A percentile compares a stretch with the other conserved stretches of the same genome.
Evolutionary conservation across 2,888 invertebrate species (phyloP).

Genomic region (Conchocele bisecta): DNA sequence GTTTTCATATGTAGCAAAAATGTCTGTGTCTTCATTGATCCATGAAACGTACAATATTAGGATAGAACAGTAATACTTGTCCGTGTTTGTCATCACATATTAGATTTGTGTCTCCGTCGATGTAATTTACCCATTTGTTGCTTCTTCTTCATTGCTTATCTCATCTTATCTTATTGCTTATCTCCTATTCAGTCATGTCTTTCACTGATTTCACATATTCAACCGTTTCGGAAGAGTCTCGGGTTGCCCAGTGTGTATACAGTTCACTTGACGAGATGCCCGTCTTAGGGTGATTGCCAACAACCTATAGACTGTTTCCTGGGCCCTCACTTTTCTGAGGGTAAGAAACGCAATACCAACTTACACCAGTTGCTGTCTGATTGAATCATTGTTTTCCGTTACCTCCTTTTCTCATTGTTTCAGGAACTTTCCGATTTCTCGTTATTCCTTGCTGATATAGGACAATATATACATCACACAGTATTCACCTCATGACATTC

Average conservation of each 20-base stretch:
- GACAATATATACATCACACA: conserved; percentile 6
- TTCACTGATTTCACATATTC: not conserved
- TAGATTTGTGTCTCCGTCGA: not conserved
- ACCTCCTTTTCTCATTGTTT: not conserved
- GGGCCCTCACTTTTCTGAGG: conserved; percentile 41
- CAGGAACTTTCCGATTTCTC: conserved; percentile 6
- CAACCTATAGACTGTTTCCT: conserved; percentile 41
- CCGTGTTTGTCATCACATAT: too few relatives aligned
- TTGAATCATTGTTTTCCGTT: not conserved
- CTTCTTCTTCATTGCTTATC: not conserved
- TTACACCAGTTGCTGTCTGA: conserved; percentile 10
- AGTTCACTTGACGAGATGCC: not conserved
- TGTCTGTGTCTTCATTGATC: too few relatives aligned
- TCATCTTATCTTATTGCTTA: too few relatives aligned
- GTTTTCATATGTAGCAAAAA: not conserved
- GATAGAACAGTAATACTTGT: too few relatives aligned
- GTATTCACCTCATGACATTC: too few relatives aligned
- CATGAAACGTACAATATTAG: not conserved
- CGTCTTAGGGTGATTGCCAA: conserved; percentile 17
- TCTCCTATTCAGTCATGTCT: not conserved
- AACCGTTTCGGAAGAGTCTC: not conserved
- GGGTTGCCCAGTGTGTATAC: conserved; percentile 18
- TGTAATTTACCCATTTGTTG: not conserved
- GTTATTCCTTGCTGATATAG: conserved; percentile 11
- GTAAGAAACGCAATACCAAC: conserved; percentile 33